Percentiles rank a stretch among this genome's conserved stretches.
These are phyloP conservation scores for Antechinus flavipes DNA, from an alignment of 2,113 vertebrate species.

Conservation along the genomic window DNA sequence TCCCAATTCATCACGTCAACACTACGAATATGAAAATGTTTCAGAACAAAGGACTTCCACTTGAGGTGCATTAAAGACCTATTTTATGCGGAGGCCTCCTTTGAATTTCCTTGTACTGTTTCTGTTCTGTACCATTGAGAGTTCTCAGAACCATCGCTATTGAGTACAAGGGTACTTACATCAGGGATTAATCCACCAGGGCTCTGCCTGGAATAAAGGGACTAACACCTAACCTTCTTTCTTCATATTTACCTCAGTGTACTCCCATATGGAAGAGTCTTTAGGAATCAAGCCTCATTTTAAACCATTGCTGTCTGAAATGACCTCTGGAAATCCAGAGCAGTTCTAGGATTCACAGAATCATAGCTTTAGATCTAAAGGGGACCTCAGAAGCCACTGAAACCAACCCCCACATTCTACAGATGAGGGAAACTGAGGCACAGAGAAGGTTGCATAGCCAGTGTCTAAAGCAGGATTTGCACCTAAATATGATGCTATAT, in stretches of 20 bases:
- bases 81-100: background rate
- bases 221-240: background rate
- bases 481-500: background rate
- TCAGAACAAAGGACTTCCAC: background rate
- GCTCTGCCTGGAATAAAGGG: background rate
- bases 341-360: background rate
- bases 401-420: background rate
- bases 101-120: background rate
- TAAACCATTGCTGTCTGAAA: background rate
- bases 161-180: background rate
- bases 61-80: background rate
- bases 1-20: constrained; percentile 18
- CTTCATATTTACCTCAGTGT: background rate
- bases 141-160: background rate
- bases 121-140: background rate
- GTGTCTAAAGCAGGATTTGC: background rate
- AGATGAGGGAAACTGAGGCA: background rate
- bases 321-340: background rate
- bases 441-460: background rate
- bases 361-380: background rate
- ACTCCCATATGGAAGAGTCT: background rate
- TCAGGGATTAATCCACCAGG: background rate
- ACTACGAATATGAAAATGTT: background rate
- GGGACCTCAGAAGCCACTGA: background rate
- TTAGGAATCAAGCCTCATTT: background rate